Evolutionary conservation across 2,888 invertebrate genomes (phyloP).

Genomic region (Apamea anceps): DNA sequence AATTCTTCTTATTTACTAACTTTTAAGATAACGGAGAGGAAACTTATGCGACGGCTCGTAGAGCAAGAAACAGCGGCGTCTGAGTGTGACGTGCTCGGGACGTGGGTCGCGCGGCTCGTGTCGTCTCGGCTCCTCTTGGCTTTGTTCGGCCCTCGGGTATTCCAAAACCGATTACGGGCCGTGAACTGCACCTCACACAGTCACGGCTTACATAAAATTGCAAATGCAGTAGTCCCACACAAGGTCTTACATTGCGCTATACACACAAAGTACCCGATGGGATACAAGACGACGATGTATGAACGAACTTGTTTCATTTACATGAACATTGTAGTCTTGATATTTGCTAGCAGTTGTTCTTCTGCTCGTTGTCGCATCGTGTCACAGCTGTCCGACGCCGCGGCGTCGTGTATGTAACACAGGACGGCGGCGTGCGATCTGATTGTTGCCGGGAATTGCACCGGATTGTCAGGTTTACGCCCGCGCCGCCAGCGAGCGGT

Average conservation of each 20-base stretch:
- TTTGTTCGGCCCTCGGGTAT: neutral
- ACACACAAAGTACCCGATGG: neutral
- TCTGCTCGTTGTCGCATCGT: neutral
- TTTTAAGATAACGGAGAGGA: slow-evolving; percentile 15
- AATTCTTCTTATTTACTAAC: slow-evolving; percentile 37
- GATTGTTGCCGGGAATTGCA: slow-evolving; percentile 26
- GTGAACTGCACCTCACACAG: neutral
- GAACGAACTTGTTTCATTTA: neutral
- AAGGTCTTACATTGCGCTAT: neutral
- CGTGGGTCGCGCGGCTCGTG: neutral
- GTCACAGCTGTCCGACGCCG: neutral
- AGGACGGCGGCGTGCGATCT: neutral
- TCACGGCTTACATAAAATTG: neutral
- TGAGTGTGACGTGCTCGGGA: neutral
- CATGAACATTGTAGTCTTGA: neutral
- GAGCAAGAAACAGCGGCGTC: too few relatives aligned
- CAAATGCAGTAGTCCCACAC: slow-evolving; percentile 13
- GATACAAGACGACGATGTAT: neutral
- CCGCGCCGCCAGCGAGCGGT: neutral
- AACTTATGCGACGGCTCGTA: slow-evolving; percentile 13
- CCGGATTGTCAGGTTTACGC: slow-evolving; percentile 3
- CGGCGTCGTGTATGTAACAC: neutral
- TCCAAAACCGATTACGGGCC: slow-evolving; percentile 31
- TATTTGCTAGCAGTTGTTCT: neutral
- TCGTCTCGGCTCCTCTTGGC: neutral